Evolutionary conservation across 2,113 vertebrate species (phyloP), one percentile per base, ranked within the genome.

Genomic region (Pelecanoides urinatrix): DNA sequence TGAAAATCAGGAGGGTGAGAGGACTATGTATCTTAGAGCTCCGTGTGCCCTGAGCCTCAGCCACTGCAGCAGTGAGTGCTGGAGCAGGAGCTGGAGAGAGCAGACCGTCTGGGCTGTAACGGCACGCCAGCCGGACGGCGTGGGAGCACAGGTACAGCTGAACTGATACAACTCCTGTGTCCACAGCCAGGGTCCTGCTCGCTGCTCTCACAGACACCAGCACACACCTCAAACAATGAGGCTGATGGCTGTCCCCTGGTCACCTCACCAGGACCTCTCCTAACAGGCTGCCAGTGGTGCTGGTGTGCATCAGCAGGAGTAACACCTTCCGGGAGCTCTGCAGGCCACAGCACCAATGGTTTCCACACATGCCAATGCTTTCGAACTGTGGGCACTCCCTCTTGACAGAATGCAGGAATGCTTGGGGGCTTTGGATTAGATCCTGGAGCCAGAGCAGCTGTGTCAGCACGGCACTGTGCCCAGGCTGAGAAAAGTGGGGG

Each of bases 401-500:
- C 96, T 67, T 79, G 90, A 96, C 53, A 91, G 87, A 78, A 87
- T 94, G 85, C 62, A 36, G 66, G 77, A 96, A 44, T 52, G 95
- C 96, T 95, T 87, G 70, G 94, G 93, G 95, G 89, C 73, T 96
- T 96, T 91, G 93, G 90, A 96, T 90, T 59, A 77, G 50, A 73
- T 96, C 77, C 84, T 82, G 93, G 70, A 92, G 70, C 77, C 85
- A 85, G 67, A 95, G 90, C 18, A 95, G 93, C 84, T 40, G 0
- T 67, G 92, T 97, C 96, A 96, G 96, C 96, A 87, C 40, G 81
- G 96, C 96, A 72, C 58, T 11, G 74, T 93, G 96, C 95, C 96
- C 94, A 59, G 84, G 90, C 92, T 94, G 96, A 97, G 96, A 96
- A 95, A 88, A 13, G 50, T 62, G 94, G 91, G 80, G 96, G 96